Evolutionary conservation across 1,140 invertebrate genomes (phyloP).

Genomic region (Drosophila setifemur): DNA sequence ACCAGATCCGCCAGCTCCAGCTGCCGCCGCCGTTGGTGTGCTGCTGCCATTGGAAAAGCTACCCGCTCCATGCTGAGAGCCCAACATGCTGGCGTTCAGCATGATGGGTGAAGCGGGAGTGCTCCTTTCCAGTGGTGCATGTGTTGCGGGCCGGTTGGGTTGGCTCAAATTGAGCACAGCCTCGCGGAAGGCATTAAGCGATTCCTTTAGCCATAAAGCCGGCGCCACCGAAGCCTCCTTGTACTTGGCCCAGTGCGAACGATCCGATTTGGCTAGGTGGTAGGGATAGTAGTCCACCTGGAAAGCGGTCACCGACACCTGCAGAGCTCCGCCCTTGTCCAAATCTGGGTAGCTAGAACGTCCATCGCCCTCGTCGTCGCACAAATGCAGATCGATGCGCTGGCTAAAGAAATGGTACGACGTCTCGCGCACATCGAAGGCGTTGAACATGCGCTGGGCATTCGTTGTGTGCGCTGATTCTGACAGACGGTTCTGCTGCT

Average conservation of each 20-base stretch:
- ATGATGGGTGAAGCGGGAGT: slow-evolving; percentile 74
- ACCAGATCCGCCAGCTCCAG: slow-evolving; percentile 22
- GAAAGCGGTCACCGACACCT: slow-evolving; percentile 94
- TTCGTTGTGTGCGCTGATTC: slow-evolving; percentile 83
- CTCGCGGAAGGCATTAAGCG: slow-evolving; percentile 86
- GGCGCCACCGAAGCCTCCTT: slow-evolving; percentile 86
- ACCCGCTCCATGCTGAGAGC: slow-evolving; percentile 38
- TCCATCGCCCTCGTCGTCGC: slow-evolving; percentile 96
- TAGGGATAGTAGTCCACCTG: slow-evolving; percentile 98
- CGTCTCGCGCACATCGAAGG: slow-evolving; percentile 97
- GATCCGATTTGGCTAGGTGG: slow-evolving; percentile 93
- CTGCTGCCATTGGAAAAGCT: slow-evolving; percentile 56
- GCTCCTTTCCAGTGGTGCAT: slow-evolving; percentile 84
- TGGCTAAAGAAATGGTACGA: slow-evolving; percentile 98
- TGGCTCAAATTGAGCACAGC: slow-evolving; percentile 87
- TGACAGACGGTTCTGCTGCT: slow-evolving; percentile 84
- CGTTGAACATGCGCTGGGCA: slow-evolving; percentile 89
- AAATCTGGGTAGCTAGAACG: slow-evolving; percentile 92
- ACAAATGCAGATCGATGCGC: slow-evolving; percentile 97
- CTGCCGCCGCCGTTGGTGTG: slow-evolving; percentile 57
- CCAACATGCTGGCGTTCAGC: slow-evolving; percentile 54
- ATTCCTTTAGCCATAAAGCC: slow-evolving; percentile 88
- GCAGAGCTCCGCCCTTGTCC: slow-evolving; percentile 95
- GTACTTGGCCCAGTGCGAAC: slow-evolving; percentile 93
- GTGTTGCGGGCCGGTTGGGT: slow-evolving; percentile 84